Percentiles rank a stretch among this genome's conserved stretches.
These are phyloP conservation scores for Sakesphorus luctuosus DNA, from an alignment of 2,113 vertebrate species.

Conservation along the genomic window DNA sequence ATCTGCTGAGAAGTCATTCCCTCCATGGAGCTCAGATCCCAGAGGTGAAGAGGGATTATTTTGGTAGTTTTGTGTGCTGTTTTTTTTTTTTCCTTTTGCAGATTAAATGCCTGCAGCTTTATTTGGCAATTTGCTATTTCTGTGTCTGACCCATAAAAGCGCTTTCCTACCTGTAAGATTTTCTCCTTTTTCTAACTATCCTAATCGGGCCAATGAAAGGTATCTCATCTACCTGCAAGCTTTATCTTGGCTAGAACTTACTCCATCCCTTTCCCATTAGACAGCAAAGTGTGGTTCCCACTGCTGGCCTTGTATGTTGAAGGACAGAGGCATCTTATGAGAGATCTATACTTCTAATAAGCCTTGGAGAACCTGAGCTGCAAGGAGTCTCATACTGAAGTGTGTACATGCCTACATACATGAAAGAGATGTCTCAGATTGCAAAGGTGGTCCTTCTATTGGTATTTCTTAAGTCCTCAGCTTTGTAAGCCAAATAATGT, in stretches of 20 bases:
- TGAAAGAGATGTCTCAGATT: not conserved
- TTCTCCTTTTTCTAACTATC: not conserved
- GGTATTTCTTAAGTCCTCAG: not conserved
- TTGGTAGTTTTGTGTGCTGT: accelerated
- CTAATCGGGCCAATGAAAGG: not conserved
- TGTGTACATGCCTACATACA: accelerated
- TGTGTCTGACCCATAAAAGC: not conserved
- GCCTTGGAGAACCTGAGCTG: not conserved
- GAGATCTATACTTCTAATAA: not conserved
- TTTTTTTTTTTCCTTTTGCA: not conserved
- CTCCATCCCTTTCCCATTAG: not conserved
- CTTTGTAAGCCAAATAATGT: not conserved
- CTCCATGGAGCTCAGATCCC: not conserved
- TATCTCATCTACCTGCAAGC: not conserved
- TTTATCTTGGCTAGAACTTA: not conserved
- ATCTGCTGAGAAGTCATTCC: not conserved
- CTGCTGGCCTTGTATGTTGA: not conserved
- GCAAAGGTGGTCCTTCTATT: not conserved
- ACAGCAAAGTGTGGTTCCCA: not conserved
- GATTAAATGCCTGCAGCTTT: not conserved
- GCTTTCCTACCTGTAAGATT: not conserved
- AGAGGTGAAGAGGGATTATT: accelerated
- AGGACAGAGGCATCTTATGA: accelerated
- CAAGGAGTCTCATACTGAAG: not conserved
- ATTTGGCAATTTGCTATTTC: not conserved